These are phyloP conservation scores for Haemorhous mexicanus DNA, from an alignment of 2,113 vertebrate genomes.

Conservation along the genomic window DNA sequence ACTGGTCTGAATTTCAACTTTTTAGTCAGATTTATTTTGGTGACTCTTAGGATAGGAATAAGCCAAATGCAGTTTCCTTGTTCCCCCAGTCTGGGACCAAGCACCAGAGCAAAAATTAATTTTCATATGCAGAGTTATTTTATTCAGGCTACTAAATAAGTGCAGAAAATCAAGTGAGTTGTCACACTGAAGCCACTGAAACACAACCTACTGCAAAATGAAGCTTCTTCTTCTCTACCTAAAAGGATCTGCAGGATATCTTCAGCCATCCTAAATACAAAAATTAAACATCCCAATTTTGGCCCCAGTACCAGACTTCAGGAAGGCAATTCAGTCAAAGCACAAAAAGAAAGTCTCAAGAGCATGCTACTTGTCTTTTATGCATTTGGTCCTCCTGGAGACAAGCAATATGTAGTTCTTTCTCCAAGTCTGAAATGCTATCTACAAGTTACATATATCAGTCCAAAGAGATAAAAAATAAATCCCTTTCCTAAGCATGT, in stretches of 20 bases:
- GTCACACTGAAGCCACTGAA: not conserved
- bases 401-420: not conserved
- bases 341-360: not conserved
- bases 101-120: not conserved
- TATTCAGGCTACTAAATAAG: not conserved
- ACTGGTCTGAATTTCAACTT: not conserved
- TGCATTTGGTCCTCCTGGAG: not conserved
- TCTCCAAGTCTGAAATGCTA: not conserved
- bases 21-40: not conserved
- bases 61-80: not conserved
- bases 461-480: not conserved
- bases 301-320: not conserved
- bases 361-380: not conserved
- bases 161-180: not conserved
- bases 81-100: not conserved
- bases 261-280: not conserved
- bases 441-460: not conserved
- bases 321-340: accelerated
- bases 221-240: not conserved
- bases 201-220: not conserved
- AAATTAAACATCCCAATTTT: not conserved
- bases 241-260: not conserved
- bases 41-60: not conserved
- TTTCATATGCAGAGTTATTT: not conserved
- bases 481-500: not conserved